Percentiles rank a stretch among this genome's conserved stretches.
phyloP scores from a whole-genome alignment of 2,888 invertebrate species.

The Pyrocoelia pectoralis region DNA sequence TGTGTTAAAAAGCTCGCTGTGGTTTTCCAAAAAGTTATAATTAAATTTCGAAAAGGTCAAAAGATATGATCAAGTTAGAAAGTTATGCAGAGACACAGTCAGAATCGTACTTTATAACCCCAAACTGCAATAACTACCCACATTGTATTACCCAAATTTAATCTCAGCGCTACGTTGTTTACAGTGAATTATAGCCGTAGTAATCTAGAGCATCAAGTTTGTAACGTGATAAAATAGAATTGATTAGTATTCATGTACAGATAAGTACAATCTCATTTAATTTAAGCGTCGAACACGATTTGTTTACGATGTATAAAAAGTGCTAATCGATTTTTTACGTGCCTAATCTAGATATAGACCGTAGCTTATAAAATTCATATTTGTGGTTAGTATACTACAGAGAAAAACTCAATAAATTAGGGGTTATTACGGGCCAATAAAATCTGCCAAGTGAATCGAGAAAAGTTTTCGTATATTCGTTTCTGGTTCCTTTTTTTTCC shows the following conservation, averaged over 20 bases:
- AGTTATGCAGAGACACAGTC: background rate
- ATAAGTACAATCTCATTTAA: conserved; percentile 5
- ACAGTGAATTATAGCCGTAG: background rate
- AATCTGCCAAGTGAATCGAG: conserved; percentile 12
- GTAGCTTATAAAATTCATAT: background rate
- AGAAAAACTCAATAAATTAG: conserved; percentile 8
- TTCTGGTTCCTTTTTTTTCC: background rate
- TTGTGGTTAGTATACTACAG: background rate
- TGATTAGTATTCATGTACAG: conserved; percentile 7
- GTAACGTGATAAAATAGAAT: conserved; percentile 3
- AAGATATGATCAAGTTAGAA: background rate
- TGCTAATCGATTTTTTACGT: background rate
- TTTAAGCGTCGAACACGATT: background rate
- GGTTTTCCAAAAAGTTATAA: too few relatives aligned
- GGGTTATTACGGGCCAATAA: conserved; percentile 15
- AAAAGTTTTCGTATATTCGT: conserved; percentile 12
- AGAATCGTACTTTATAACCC: background rate
- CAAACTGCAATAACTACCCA: conserved; percentile 1
- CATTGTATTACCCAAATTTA: conserved; percentile 7
- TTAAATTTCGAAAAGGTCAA: background rate
- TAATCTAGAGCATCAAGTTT: conserved; percentile 6
- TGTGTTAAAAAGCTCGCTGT: too few relatives aligned
- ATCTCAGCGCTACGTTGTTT: background rate
- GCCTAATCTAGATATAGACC: background rate
- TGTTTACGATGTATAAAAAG: too few relatives aligned